Evolutionary conservation across 2,113 vertebrate genomes (phyloP).

Genomic region (Megalops atlanticus): DNA sequence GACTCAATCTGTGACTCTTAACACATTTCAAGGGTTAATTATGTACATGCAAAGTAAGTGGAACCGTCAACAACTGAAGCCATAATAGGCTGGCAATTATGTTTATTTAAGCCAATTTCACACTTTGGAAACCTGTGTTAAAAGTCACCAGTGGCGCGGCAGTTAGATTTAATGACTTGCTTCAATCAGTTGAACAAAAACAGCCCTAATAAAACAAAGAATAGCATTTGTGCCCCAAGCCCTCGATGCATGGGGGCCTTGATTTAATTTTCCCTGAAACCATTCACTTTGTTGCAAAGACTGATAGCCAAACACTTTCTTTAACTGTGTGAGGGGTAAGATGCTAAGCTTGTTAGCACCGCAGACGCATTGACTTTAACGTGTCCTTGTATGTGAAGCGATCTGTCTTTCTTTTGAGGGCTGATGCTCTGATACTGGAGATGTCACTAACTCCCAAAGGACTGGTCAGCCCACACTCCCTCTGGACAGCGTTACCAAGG

Average conservation of each 20-base stretch:
- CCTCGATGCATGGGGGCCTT: slow-evolving; percentile 1
- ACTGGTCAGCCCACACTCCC: not conserved
- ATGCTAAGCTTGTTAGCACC: not conserved
- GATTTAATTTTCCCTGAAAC: not conserved
- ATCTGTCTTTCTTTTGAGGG: slow-evolving; percentile 16
- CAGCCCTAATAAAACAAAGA: not conserved
- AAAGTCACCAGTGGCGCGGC: not conserved
- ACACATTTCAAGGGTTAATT: slow-evolving; percentile 4
- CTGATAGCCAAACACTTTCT: not conserved
- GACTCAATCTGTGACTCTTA: not conserved
- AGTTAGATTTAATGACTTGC: not conserved
- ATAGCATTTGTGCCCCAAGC: not conserved
- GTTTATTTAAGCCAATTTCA: not conserved
- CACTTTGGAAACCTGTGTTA: not conserved
- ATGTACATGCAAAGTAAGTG: slow-evolving; percentile 6
- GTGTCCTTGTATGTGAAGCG: slow-evolving; percentile 6
- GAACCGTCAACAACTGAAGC: slow-evolving; percentile 4
- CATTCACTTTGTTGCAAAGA: not conserved
- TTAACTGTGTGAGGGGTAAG: not conserved
- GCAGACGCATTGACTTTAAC: not conserved
- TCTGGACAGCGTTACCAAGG: not conserved
- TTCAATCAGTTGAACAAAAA: not conserved
- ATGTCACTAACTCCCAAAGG: slow-evolving; percentile 10
- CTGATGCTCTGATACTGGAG: not conserved
- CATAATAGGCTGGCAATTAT: not conserved